Conservation (phyloP, 2,888 invertebrate species). For the Cylloceria caligata region DNA sequence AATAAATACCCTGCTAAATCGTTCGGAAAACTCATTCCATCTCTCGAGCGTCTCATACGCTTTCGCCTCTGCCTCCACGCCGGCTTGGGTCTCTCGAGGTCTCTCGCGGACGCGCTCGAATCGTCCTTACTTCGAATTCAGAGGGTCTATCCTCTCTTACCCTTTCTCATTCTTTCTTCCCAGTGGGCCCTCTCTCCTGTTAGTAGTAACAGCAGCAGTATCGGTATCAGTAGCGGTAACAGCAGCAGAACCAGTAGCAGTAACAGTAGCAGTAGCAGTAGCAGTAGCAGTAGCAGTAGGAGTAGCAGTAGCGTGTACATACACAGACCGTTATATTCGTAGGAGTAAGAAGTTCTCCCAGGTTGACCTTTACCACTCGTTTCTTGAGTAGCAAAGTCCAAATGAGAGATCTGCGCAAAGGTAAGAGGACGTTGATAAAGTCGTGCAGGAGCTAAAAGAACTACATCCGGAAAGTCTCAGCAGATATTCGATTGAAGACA, state of each 20-base stretch:
- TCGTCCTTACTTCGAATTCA: conserved; percentile 68
- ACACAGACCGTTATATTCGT: neutral
- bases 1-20: conserved; percentile 81
- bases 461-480: conserved; percentile 9
- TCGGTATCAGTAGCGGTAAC: neutral
- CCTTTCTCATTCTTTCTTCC: conserved; percentile 41
- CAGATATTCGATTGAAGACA: conserved; percentile 48
- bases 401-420: conserved; percentile 15
- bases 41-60: conserved; percentile 70
- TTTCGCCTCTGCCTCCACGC: conserved; percentile 29
- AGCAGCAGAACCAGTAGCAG: no score
- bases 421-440: conserved; percentile 13
- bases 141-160: conserved; percentile 52
- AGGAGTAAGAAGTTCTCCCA: conserved; percentile 8
- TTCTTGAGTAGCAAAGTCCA: conserved; percentile 44
- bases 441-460: neutral
- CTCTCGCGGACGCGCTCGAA: conserved; percentile 62
- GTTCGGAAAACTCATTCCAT: conserved; percentile 81
- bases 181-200: conserved; percentile 18
- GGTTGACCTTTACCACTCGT: conserved; percentile 32
- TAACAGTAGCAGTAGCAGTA: neutral
- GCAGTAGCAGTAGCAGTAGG: neutral
- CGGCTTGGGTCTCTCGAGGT: conserved; percentile 32
- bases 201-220: neutral
- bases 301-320: neutral